phyloP scores from a whole-genome alignment of 2,888 invertebrate genomes.

The Luperina nickerlii region DNA sequence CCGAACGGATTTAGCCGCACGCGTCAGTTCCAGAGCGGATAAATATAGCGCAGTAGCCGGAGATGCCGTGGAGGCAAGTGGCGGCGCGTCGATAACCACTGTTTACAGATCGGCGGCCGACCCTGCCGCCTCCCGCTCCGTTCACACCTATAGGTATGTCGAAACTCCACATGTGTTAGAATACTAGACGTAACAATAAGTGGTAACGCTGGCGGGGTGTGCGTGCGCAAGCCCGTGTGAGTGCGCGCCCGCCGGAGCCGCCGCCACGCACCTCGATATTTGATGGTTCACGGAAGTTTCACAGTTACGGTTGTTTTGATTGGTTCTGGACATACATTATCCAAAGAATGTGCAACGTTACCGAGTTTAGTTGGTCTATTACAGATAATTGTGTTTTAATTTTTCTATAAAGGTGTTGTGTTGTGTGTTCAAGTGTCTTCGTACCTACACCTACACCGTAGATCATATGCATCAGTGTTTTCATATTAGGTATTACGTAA shows the following conservation, averaged over 20 bases:
- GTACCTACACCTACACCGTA: not conserved
- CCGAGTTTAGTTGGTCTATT: constrained; percentile 15
- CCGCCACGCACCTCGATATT: constrained; percentile 37
- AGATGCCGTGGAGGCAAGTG: constrained; percentile 87
- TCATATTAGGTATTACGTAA: constrained; percentile 3
- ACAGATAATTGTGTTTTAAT: constrained; percentile 2
- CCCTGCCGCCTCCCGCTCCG: constrained; percentile 87
- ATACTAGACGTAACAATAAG: constrained; percentile 78
- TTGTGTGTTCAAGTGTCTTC: not conserved
- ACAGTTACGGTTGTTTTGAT: constrained; percentile 69
- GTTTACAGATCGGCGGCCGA: constrained; percentile 89
- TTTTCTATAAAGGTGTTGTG: not conserved
- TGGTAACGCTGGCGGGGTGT: constrained; percentile 69
- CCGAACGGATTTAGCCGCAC: constrained; percentile 88
- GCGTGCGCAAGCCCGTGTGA: constrained; percentile 60
- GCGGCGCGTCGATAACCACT: constrained; percentile 89
- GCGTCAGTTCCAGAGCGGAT: constrained; percentile 88
- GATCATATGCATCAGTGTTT: not conserved
- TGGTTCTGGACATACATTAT: constrained; percentile 70
- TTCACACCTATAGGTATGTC: constrained; percentile 86
- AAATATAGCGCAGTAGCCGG: constrained; percentile 88
- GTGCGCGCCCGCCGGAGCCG: constrained; percentile 50
- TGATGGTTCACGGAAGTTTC: constrained; percentile 68
- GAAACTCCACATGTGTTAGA: constrained; percentile 78
- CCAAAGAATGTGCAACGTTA: constrained; percentile 54